These are phyloP conservation scores for Liparis tanakae DNA, from an alignment of 2,797 vertebrate species.

Conservation along the genomic window DNA sequence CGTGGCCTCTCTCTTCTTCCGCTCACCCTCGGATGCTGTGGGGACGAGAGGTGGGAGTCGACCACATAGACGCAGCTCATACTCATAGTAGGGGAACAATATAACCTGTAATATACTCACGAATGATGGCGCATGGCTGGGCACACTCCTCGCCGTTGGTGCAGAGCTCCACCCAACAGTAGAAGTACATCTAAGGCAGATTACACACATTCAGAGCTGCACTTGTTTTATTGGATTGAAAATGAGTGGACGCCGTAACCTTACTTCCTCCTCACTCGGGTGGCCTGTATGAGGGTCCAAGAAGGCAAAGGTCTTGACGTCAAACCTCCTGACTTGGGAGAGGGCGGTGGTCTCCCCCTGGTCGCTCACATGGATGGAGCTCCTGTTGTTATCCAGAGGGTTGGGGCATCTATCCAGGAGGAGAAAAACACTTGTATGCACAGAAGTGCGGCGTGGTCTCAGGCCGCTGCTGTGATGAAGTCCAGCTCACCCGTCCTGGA, in stretches of 20 bases:
- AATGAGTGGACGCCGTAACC: background rate
- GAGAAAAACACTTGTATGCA: background rate
- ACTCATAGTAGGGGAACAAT: background rate
- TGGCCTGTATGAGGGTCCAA: conserved; percentile 68
- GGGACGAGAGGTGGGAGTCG: background rate
- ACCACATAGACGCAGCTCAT: background rate
- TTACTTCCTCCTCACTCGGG: conserved; percentile 73
- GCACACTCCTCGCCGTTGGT: conserved; percentile 57
- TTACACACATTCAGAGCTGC: background rate
- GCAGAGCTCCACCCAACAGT: conserved; percentile 82
- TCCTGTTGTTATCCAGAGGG: conserved; percentile 71
- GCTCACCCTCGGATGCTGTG: conserved; percentile 63
- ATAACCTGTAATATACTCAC: conserved; percentile 59
- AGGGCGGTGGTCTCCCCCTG: conserved; percentile 49
- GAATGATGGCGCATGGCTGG: conserved; percentile 67
- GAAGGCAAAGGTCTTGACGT: conserved; percentile 80
- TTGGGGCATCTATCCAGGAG: conserved; percentile 72
- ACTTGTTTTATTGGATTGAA: background rate
- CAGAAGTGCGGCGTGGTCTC: background rate
- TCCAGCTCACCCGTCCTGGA: conserved; percentile 69
- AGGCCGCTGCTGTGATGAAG: rapidly evolving
- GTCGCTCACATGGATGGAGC: conserved; percentile 67
- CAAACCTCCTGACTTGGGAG: conserved; percentile 76
- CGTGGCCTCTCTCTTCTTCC: conserved; percentile 51
- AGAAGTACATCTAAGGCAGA: conserved; percentile 74